phyloP scores from a whole-genome alignment of 2,888 invertebrate genomes.

The Epinotia nisella region DNA sequence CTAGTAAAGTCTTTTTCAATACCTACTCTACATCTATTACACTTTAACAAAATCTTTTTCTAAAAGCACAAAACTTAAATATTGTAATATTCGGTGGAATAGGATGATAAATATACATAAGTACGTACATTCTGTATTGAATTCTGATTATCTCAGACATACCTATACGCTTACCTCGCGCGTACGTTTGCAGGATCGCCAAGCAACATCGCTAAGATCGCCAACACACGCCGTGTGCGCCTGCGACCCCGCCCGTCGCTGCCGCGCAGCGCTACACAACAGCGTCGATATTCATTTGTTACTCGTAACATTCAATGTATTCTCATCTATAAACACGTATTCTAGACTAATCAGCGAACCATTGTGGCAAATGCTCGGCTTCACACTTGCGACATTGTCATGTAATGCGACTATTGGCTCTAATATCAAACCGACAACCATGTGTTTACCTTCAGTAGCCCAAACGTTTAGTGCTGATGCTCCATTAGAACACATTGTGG shows the following conservation, averaged over 20 bases:
- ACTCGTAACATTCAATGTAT: slow-evolving; percentile 57
- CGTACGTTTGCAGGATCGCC: slow-evolving; percentile 64
- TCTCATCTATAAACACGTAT: slow-evolving; percentile 36
- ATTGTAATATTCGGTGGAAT: background rate
- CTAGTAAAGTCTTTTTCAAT: background rate
- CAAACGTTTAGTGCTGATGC: slow-evolving; percentile 12
- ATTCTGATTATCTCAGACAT: background rate
- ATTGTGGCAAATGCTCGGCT: slow-evolving; percentile 46
- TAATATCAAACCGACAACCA: slow-evolving; percentile 46
- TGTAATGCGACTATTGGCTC: slow-evolving; percentile 48
- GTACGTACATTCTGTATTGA: background rate
- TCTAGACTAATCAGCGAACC: slow-evolving; percentile 27
- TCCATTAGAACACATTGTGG: background rate
- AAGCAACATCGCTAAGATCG: slow-evolving; percentile 61
- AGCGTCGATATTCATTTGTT: slow-evolving; percentile 58
- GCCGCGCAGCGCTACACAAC: slow-evolving; percentile 55
- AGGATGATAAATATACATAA: background rate
- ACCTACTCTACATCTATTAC: background rate
- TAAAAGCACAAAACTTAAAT: slow-evolving; percentile 6
- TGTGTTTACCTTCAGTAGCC: slow-evolving; percentile 28
- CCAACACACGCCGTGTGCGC: slow-evolving; percentile 66
- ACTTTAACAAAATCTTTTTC: background rate
- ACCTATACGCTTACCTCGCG: slow-evolving; percentile 23
- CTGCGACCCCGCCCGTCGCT: slow-evolving; percentile 68
- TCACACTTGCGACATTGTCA: slow-evolving; percentile 21